These are phyloP conservation scores for Columba livia DNA, from an alignment of 2,113 vertebrate genomes.

Conservation along the genomic window DNA sequence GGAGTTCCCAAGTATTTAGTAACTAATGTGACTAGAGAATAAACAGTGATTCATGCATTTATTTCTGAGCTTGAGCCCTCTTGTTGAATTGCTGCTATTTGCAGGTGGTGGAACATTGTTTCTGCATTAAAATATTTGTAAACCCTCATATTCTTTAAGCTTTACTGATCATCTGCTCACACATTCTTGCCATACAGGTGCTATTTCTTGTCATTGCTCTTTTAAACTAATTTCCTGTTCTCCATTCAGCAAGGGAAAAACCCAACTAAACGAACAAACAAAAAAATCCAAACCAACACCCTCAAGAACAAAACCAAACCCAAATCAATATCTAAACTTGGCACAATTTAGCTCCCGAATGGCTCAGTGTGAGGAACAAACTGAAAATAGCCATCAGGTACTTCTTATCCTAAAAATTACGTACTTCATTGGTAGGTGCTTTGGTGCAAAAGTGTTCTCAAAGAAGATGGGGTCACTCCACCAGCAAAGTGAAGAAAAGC, in stretches of 20 bases:
- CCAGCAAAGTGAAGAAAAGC: neutral
- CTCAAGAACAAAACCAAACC: neutral
- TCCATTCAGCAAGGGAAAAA: neutral
- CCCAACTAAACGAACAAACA: neutral
- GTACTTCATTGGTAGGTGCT: neutral
- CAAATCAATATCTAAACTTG: neutral
- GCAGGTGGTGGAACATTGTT: neutral
- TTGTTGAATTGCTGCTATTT: conserved; percentile 53
- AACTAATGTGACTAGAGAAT: conserved; percentile 17
- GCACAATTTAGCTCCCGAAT: neutral
- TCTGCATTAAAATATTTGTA: conserved; percentile 36
- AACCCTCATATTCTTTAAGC: neutral
- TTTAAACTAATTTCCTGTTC: conserved; percentile 17
- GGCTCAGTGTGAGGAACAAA: neutral
- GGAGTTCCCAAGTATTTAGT: neutral
- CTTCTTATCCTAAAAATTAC: neutral
- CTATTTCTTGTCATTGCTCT: neutral
- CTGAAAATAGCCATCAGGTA: neutral
- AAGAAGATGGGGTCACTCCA: neutral
- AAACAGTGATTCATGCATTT: conserved; percentile 44
- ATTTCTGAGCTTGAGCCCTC: conserved; percentile 9
- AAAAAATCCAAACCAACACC: neutral
- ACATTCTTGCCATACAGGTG: neutral
- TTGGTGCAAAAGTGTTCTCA: neutral
- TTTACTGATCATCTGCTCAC: neutral